Base-by-base conservation (phyloP, 2,797 vertebrate genomes). In the Scarus forsteni region DNA sequence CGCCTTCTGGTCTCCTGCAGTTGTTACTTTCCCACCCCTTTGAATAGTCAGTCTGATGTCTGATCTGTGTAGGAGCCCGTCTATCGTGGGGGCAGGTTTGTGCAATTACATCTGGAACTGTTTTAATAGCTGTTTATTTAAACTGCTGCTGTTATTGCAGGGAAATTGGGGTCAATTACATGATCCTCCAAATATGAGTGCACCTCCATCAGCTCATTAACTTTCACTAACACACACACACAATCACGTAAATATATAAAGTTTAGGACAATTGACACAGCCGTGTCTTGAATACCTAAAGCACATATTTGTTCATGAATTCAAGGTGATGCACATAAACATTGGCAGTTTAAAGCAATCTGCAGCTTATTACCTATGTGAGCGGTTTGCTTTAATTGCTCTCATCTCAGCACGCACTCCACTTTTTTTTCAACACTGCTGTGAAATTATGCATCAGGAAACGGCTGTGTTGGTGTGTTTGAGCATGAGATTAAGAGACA, bases 81-180 rank as follows among this genome's bases (percentile, higher is more conserved):
- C 10, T 74, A 86, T 91, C 92, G 91, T 92, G 92, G 86, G 88
- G 91, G 87, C 63, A 15, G 14, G 48, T 14, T 67, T 62, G 79
- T 67, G 89, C 94, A 95, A 95, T 95, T 93, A 92, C 89, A 89
- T 79, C 86, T 79, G 85, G 73, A 77, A 86, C 75, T 79, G 66
- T 75, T 90, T 90, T 93, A 93, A 94, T 92, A 89, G 81, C 76
- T 91, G 91, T 93, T 83, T 91, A 86, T 94, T 88, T 44, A 39
- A 93, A 90, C 78, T 83, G 84, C 85, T 74, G 83, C 88, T 84
- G 91, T 89, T 92, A 92, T 77, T 61, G 86, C 89, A 77, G 77
- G 56, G 84, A 86, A 80, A 82, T 86, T 72, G 48, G 64, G 85
- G 89, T 89, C 88, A 86, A 80, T 83, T 74, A 58, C 66, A 77